Evolutionary conservation across 2,797 vertebrate genomes (phyloP), one percentile per base, ranked within the genome.

Genomic region (Sebastes iracundus): DNA sequence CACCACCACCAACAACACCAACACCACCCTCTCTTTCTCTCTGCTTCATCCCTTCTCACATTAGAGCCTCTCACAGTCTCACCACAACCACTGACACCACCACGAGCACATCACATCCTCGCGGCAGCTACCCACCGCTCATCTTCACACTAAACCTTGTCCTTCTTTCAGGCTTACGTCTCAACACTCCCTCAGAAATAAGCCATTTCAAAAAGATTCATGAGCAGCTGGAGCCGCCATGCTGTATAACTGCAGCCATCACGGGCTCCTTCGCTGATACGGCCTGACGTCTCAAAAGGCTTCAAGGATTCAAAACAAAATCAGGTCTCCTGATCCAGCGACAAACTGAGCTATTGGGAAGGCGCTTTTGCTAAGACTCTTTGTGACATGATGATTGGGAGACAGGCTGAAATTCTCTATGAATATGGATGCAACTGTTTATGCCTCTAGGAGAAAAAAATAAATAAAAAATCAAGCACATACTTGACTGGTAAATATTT

Each of bases 351-450:
- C 92, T 86, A 88, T 88, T 90, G 92, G 90, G 87, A 94, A 95
- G 91, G 92, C 58, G 90, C 91, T 94, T 94, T 95, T 81, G 83
- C 92, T 95, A 95, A 96, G 94, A 93, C 92, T 93, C 92, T 95
- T 93, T 94, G 93, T 94, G 95, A 96, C 93, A 94, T 87, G 92
- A 90, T 90, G 93, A 95, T 93, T 93, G 93, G 90, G 69, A 92
- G 91, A 92, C 94, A 87, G 93, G 86, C 91, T 93, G 81, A 91
- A 90, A 94, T 87, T 93, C 90, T 89, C 89, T 84, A 96, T 96
- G 95, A 96, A 96, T 96, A 96, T 96, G 94, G 93, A 96, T 96
- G 92, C 82, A 80, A 83, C 82, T 93, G 90, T 95, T 96, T 94
- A 93, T 93, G 92, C 91, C 90, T 93, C 65, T 30, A 89, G 90